Evolutionary conservation across 2,797 vertebrate species (phyloP).

Genomic region (Crax fasciolata): DNA sequence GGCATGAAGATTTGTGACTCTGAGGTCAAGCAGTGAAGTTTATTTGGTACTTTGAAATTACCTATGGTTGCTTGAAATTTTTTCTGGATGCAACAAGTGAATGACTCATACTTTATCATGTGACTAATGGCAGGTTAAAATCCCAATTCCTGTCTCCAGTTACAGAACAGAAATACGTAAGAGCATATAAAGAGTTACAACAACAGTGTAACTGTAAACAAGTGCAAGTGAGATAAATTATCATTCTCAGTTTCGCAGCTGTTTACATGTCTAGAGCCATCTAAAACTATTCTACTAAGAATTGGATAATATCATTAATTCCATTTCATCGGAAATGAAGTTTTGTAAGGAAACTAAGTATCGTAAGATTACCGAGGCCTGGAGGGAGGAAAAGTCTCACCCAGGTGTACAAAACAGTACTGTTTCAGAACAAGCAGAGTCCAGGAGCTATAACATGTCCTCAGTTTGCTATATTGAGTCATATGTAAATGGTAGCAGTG

Average conservation of each 20-base stretch:
- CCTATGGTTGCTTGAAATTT: background rate
- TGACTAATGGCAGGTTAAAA: background rate
- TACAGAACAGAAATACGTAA: background rate
- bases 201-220: background rate
- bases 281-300: conserved; percentile 25
- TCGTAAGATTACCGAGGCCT: background rate
- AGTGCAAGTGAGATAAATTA: conserved; percentile 23
- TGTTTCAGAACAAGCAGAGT: background rate
- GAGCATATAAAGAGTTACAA: background rate
- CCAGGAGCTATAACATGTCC: background rate
- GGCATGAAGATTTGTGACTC: background rate
- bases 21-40: background rate
- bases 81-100: background rate
- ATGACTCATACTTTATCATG: background rate
- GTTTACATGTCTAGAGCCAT: conserved; percentile 41
- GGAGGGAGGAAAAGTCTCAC: background rate
- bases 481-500: background rate
- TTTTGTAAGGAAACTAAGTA: conserved; percentile 31
- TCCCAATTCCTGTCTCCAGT: background rate
- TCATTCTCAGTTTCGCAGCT: conserved; percentile 32
- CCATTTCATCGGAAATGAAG: conserved; percentile 37
- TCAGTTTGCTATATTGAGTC: background rate
- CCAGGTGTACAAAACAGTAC: background rate
- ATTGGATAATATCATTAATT: conserved; percentile 11
- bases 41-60: conserved; percentile 3